These are phyloP conservation scores for Neuroscelio doddi DNA, from an alignment of 2,888 invertebrate species.

Conservation along the genomic window DNA sequence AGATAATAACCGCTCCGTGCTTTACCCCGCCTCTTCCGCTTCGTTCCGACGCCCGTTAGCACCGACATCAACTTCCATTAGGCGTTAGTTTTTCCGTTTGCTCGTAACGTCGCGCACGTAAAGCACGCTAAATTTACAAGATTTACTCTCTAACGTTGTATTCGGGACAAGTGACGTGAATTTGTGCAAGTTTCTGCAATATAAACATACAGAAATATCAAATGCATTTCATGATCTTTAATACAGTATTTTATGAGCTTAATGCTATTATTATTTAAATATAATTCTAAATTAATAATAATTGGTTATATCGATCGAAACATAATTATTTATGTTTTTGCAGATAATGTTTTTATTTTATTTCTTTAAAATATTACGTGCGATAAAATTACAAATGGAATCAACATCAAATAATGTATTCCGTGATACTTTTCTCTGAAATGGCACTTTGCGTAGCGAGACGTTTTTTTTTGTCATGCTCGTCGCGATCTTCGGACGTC, in stretches of 20 bases:
- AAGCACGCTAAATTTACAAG: conserved; percentile 14
- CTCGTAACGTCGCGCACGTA: conserved; percentile 32
- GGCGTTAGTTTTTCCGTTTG: conserved; percentile 48
- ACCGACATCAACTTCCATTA: conserved; percentile 50
- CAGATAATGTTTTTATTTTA: too few species aligned
- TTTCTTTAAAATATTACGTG: not conserved
- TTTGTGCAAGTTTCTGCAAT: too few species aligned
- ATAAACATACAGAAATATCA: too few species aligned
- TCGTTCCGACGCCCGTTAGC: conserved; percentile 52
- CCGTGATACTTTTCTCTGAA: conserved; percentile 18
- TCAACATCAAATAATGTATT: not conserved
- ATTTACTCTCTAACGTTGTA: conserved; percentile 3
- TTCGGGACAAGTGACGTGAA: not conserved
- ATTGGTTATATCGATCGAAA: too few species aligned
- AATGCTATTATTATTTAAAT: too few species aligned
- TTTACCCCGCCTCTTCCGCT: conserved; percentile 50
- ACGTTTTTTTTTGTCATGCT: conserved; percentile 37
- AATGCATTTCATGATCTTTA: too few species aligned
- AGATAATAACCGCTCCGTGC: conserved; percentile 71
- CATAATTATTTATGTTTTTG: too few species aligned
- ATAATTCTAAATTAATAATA: too few species aligned
- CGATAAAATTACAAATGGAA: too few species aligned
- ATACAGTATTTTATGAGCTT: too few species aligned
- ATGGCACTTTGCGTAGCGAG: conserved; percentile 19
- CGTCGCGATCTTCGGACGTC: conserved; percentile 62